These are phyloP conservation scores for Dendropsophus ebraccatus DNA, from an alignment of 2,113 vertebrate species.

Conservation along the genomic window DNA sequence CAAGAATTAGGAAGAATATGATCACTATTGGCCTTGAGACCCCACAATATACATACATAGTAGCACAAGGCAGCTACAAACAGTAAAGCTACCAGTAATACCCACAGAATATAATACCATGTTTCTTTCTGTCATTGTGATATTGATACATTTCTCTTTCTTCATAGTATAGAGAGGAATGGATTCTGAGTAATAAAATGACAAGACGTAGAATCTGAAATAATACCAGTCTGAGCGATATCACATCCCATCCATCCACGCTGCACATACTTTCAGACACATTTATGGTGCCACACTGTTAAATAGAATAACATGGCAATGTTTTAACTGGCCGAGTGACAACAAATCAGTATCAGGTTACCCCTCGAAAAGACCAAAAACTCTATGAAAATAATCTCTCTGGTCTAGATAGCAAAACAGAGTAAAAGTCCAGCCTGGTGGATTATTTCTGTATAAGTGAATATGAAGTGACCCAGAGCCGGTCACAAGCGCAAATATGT, in stretches of 20 bases:
- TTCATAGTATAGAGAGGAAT: background rate
- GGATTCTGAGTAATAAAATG: background rate
- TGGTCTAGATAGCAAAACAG: constrained; percentile 28
- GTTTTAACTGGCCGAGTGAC: constrained; percentile 15
- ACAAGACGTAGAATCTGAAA: background rate
- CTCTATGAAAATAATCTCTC: constrained; percentile 37
- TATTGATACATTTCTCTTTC: background rate
- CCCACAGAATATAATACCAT: background rate
- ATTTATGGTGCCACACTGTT: constrained; percentile 17
- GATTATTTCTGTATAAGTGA: constrained; percentile 32
- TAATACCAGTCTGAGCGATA: too few species aligned
- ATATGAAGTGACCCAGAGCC: constrained; percentile 30
- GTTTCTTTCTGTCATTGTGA: background rate
- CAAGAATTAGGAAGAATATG: background rate
- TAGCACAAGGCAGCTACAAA: background rate
- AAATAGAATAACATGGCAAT: constrained; percentile 31
- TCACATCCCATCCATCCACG: background rate
- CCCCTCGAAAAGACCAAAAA: background rate
- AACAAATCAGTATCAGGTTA: constrained; percentile 36
- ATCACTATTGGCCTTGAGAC: background rate
- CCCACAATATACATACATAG: background rate
- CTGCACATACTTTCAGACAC: background rate
- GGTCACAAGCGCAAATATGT: background rate
- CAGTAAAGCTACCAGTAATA: background rate
- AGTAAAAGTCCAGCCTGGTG: constrained; percentile 10